Evolutionary conservation across 2,113 vertebrate genomes (phyloP), one percentile per base, ranked within the genome.

Genomic region (Solea solea): DNA sequence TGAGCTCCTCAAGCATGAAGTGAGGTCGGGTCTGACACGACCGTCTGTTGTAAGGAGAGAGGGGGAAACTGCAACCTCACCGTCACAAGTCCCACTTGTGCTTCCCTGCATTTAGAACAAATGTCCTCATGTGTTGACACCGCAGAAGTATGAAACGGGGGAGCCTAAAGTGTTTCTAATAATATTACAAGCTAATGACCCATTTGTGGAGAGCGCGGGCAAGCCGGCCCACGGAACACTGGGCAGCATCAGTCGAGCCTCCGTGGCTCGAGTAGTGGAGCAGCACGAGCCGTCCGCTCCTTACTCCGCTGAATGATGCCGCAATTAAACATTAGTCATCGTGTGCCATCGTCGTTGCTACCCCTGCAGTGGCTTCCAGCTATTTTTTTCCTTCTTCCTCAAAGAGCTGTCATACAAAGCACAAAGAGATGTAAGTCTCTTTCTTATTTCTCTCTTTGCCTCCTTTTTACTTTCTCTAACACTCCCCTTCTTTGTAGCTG

Each of bases 101-200:
- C 77, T 81, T 81, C 54, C 25, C 16, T 0, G 15, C 65, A n/a
- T 82, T 82, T 11, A 6, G 53, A 64, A 76, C 58, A 75, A 64
- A 82, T 68, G 40, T 72, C 70, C 57, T 83, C 69, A 74, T 82
- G 73, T 85, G 83, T 89, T 84, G 80, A 25, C 74, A 12, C 78
- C 64, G 72, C 68, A 68, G 72, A 85, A 78, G 81, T 80, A 91
- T 89, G 82, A 81, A 78, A 65, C 64, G 56, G 70, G 2, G 5
- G 86, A 27, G 79, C 87, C 81, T 64, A 74, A 72, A 90, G 85
- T 85, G 83, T 78, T 87, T 84, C 86, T 88, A 88, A 89, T 86
- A 89, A 88, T 90, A 91, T 86, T 81, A 72, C 78, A 86, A 71
- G 67, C 78, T 82, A 90, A 90, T 88, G 86, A 89, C 83, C 87